phyloP scores from a whole-genome alignment of 1,140 invertebrate species.

The Drosophila lacteicornis region DNA sequence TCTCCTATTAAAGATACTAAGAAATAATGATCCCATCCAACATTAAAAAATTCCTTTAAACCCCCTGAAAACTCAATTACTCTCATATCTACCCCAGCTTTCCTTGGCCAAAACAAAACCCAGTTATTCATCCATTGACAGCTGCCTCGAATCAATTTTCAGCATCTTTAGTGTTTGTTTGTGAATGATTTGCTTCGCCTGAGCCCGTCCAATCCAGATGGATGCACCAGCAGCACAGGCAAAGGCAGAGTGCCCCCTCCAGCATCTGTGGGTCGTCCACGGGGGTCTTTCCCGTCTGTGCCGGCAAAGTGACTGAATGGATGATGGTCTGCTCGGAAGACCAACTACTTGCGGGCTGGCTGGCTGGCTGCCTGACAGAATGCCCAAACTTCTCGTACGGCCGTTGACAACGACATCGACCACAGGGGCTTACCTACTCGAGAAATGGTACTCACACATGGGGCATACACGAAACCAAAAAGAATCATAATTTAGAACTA shows the following conservation, averaged over 20 bases:
- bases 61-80: constrained; percentile 5
- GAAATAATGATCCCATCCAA: not conserved
- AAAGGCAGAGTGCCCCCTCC: constrained; percentile 12
- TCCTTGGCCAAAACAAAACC: not conserved
- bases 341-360: constrained; percentile 33
- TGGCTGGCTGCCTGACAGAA: constrained; percentile 52
- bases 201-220: constrained; percentile 15
- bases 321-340: constrained; percentile 34
- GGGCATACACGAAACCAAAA: not conserved
- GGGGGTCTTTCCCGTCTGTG: constrained; percentile 42
- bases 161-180: constrained; percentile 19
- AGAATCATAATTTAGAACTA: not conserved
- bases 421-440: constrained; percentile 20
- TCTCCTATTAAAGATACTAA: not conserved
- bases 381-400: constrained; percentile 61
- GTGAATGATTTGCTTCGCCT: constrained; percentile 57
- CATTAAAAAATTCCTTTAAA: not conserved
- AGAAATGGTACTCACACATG: not conserved
- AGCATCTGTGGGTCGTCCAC: constrained; percentile 35
- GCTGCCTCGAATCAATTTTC: constrained; percentile 36
- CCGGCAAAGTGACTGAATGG: constrained; percentile 35
- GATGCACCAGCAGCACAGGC: constrained; percentile 18
- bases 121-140: constrained; percentile 7
- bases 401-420: constrained; percentile 48
- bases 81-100: not conserved